Base-by-base conservation (phyloP, 2,113 vertebrate genomes). In the Ochotona curzoniae region DNA sequence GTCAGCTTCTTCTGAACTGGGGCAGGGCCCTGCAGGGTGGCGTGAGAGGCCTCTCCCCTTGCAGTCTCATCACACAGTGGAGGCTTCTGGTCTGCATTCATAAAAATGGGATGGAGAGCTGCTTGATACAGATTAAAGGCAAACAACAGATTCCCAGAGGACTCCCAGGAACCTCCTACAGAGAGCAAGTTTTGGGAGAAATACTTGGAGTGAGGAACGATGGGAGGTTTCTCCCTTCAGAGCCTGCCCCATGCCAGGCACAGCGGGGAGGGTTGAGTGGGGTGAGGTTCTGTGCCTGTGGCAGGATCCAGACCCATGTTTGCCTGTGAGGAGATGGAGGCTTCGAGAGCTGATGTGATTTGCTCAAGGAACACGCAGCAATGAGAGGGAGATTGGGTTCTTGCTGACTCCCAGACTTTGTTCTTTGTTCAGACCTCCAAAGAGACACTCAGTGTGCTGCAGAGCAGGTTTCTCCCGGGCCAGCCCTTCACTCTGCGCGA, bases 41-140 rank as follows among this genome's bases (percentile, higher is more conserved):
- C 38, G 87, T 85, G 74, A 79, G 32, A 83, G 51, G 79, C 63
- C 60, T 64, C 54, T 73, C 38, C 38, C 84, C 54, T 76, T 80
- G 20, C 8, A 15, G 32, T 78, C 87, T 28, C 89, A 67, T n/a
- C 38, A 79, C 35, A 21, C 38, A 54, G 20, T 78, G 66, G 20
- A 78, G 3, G 44, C 84, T 90, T 92, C 61, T 83, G 57, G 70
- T 81, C 66, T 76, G 87, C 69, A 54, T 84, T 30, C 87, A 73
- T 73, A 63, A 88, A 57, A 90, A 60, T 81, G 35, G 17, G 44
- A 64, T 75, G 70, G 54, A 70, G 49, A 47, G 25, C 44, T 83
- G 63, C 69, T 74, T 95, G 74, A 26, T 89, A 28, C 3, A 83
- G 71, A 10, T 60, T 94, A 75, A 79, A 32, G 66, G 66, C 49